Percentiles rank a stretch among this genome's conserved stretches.
These are phyloP conservation scores for Mirza zaza DNA, from an alignment of 2,113 vertebrate species.

Conservation along the genomic window DNA sequence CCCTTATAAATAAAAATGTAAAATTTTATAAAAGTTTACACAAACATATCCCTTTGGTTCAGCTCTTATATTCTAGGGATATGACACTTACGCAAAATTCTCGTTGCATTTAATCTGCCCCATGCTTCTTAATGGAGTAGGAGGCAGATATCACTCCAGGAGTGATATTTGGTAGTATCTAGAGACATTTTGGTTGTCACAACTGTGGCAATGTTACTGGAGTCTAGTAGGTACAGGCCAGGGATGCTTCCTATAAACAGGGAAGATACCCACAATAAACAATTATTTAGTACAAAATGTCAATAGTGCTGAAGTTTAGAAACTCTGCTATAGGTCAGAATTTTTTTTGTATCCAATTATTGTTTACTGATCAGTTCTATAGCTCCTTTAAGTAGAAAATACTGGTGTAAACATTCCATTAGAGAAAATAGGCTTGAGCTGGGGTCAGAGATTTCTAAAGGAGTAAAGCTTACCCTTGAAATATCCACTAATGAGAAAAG, in stretches of 20 bases:
- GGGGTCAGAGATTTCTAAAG: background rate
- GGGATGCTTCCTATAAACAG: background rate
- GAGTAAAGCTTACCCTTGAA: background rate
- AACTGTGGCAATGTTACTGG: background rate
- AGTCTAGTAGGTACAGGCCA: background rate
- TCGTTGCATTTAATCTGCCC: background rate
- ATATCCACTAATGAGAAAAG: background rate
- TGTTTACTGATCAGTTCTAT: background rate
- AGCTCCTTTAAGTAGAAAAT: background rate
- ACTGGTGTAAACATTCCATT: background rate
- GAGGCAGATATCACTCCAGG: background rate
- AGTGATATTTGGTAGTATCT: background rate
- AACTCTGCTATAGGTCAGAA: background rate
- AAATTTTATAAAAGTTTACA: background rate
- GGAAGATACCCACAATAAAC: rapidly evolving
- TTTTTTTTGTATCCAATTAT: background rate
- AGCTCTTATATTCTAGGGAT: background rate
- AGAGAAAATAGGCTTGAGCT: background rate
- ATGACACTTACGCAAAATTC: background rate
- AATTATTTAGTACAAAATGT: background rate
- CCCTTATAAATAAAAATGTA: background rate
- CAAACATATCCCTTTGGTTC: background rate
- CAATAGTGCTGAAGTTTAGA: background rate
- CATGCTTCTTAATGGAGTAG: background rate
- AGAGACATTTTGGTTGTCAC: background rate